Percentiles rank a stretch among this genome's conserved stretches.
Conservation (phyloP, 2,113 vertebrate genomes). For the Addax nasomaculatus region DNA sequence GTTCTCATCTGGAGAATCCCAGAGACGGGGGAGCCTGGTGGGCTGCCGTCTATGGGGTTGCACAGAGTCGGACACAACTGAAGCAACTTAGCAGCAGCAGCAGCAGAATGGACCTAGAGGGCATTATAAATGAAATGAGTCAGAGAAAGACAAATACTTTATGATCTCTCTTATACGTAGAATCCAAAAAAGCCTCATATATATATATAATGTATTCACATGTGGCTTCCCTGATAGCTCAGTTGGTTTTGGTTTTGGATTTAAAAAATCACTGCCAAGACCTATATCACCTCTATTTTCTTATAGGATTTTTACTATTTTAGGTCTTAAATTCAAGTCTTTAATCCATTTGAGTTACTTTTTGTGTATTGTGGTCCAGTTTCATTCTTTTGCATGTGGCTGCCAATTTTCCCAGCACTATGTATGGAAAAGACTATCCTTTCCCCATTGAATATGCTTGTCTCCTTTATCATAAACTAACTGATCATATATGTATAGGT, state of each 20-base stretch:
- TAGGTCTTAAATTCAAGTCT: not conserved
- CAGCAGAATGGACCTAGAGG: not conserved
- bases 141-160: not conserved
- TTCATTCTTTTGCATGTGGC: not conserved
- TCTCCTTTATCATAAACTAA: not conserved
- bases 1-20: too few relatives aligned
- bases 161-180: not conserved
- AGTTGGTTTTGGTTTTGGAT: not conserved
- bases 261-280: not conserved
- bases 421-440: not conserved
- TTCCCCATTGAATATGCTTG: not conserved
- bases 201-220: not conserved
- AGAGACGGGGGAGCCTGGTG: too few relatives aligned
- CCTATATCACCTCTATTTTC: not conserved
- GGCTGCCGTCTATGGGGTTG: too few relatives aligned
- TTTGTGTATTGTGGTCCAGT: not conserved
- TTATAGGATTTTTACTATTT: not conserved
- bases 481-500: not conserved
- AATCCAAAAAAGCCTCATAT: not conserved
- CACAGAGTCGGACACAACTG: too few relatives aligned
- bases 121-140: not conserved
- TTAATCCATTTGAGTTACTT: not conserved
- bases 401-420: not conserved
- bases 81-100: too few relatives aligned
- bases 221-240: not conserved